A percentile compares a stretch with the other conserved stretches of the same genome.
phyloP scores from a whole-genome alignment of 2,797 vertebrate species.

The Micropoecilia bifurca region DNA sequence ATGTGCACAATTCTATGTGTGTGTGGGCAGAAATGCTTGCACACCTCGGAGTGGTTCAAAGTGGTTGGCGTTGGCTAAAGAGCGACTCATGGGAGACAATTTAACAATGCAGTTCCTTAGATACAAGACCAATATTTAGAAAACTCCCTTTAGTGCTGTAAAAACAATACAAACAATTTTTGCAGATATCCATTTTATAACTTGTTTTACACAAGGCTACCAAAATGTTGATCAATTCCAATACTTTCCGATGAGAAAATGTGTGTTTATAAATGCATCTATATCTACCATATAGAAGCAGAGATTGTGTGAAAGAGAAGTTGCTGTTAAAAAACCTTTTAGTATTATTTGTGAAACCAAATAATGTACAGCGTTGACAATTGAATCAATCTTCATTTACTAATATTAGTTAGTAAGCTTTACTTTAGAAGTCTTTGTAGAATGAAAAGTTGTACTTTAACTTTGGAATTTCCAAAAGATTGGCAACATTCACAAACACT shows the following conservation, averaged over 20 bases:
- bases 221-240: neutral
- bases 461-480: neutral
- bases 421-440: neutral
- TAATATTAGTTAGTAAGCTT: neutral
- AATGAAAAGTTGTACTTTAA: neutral
- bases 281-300: too few species aligned
- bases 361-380: neutral
- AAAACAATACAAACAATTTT: neutral
- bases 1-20: too few species aligned
- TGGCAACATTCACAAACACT: neutral
- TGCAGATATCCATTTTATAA: neutral
- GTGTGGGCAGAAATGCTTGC: constrained; percentile 20
- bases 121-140: neutral
- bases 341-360: neutral
- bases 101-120: neutral
- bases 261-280: too few species aligned
- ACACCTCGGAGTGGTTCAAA: constrained; percentile 20
- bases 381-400: neutral
- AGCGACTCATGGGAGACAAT: constrained; percentile 22
- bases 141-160: neutral
- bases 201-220: neutral
- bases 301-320: too few species aligned
- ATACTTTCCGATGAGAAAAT: too few species aligned
- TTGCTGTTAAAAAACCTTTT: neutral
- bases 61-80: constrained; percentile 27